Conservation (phyloP, 2,888 invertebrate species). For the Unio pictorum region DNA sequence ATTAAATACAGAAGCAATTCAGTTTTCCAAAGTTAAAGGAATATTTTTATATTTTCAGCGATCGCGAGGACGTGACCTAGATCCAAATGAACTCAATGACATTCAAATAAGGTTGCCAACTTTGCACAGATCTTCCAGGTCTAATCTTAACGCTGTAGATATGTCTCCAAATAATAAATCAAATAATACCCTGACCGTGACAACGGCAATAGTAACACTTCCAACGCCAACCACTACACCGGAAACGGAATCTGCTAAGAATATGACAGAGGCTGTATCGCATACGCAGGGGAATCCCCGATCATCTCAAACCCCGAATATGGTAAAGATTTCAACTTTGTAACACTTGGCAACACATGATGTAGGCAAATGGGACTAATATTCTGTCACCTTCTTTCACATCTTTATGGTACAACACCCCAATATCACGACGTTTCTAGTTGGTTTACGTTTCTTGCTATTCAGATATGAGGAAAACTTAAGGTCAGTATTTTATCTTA, state of each 20-base stretch:
- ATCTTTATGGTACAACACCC: too few species aligned
- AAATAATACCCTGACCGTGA: constrained; percentile 60
- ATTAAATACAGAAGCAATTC: too few species aligned
- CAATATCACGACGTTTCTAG: too few species aligned
- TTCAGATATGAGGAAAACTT: too few species aligned
- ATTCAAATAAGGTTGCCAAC: constrained; percentile 62
- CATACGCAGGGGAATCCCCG: constrained; percentile 23
- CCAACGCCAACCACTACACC: constrained; percentile 62
- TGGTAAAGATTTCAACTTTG: constrained; percentile 63
- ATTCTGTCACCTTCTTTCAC: too few species aligned
- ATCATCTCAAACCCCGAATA: constrained; percentile 35
- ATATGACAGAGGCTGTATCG: constrained; percentile 49
- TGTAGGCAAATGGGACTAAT: too few species aligned
- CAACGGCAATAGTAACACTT: constrained; percentile 60
- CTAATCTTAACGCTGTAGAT: constrained; percentile 56
- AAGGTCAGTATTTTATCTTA: too few species aligned
- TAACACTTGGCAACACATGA: constrained; percentile 16
- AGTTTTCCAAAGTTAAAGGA: too few species aligned
- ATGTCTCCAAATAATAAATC: constrained; percentile 47
- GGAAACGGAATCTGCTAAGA: constrained; percentile 57
- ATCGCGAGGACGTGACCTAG: constrained; percentile 31
- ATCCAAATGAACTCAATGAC: constrained; percentile 64
- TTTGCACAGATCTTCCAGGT: constrained; percentile 54
- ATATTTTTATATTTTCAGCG: constrained; percentile 15
- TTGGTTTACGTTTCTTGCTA: too few species aligned